A percentile compares a stretch with the other conserved stretches of the same genome.
Conservation (phyloP, 2,888 invertebrate genomes). For the Campaea margaritaria region DNA sequence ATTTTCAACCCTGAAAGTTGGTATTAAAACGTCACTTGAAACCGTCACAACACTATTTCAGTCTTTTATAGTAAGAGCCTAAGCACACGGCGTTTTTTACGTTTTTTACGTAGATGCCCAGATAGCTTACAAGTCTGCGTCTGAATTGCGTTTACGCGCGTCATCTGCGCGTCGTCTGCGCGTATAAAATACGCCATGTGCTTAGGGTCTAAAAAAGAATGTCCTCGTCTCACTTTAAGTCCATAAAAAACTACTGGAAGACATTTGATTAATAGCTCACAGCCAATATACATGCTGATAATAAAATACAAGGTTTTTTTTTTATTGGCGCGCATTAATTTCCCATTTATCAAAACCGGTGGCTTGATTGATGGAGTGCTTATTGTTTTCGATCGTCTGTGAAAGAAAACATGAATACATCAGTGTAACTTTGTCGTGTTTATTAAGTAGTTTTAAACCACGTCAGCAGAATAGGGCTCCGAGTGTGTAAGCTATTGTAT, state of each 20-base stretch:
- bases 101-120: no score
- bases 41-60: no score
- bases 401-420: conserved; percentile 12
- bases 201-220: no score
- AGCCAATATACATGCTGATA: conserved; percentile 11
- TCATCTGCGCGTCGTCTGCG: no score
- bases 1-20: no score
- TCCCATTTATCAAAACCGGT: conserved; percentile 21
- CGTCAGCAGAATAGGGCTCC: neutral
- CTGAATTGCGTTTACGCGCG: no score
- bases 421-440: neutral
- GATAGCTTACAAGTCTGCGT: no score
- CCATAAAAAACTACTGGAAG: conserved; percentile 1
- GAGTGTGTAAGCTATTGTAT: no score
- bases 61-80: no score
- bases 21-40: no score
- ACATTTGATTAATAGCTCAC: conserved; percentile 7
- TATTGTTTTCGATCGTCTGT: conserved; percentile 22
- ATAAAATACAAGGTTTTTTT: conserved; percentile 12
- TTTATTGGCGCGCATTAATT: conserved; percentile 22
- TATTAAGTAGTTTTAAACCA: neutral
- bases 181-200: no score
- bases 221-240: neutral
- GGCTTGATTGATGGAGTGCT: conserved; percentile 24
- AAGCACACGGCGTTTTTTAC: no score